These are phyloP conservation scores for Lumbricus terrestris DNA, from an alignment of 2,888 invertebrate genomes.

Conservation along the genomic window DNA sequence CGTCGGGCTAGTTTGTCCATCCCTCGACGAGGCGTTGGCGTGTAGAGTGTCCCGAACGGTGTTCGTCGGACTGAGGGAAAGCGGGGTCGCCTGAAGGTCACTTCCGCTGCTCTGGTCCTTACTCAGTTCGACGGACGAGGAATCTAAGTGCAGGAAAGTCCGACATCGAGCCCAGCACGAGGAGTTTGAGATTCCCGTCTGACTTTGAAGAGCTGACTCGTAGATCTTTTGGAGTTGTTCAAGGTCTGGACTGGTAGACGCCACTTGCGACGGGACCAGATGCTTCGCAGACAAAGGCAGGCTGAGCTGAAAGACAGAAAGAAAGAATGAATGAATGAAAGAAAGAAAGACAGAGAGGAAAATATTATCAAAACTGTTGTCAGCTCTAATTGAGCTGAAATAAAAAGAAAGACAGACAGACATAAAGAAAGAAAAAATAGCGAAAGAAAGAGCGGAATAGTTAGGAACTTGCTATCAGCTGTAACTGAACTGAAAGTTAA, in stretches of 20 bases:
- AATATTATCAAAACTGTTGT: no score
- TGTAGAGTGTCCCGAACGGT: not conserved
- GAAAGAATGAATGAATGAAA: no score
- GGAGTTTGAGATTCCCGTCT: not conserved
- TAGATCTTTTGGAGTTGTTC: constrained; percentile 9
- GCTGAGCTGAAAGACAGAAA: not conserved
- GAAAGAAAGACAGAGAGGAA: no score
- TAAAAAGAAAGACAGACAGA: no score
- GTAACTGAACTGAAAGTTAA: no score
- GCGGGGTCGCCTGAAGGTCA: not conserved
- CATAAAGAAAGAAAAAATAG: no score
- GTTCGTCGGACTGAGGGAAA: not conserved
- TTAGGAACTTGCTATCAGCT: no score
- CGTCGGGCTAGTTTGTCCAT: not conserved
- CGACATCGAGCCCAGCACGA: not conserved
- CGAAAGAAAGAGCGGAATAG: no score
- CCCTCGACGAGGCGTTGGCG: not conserved
- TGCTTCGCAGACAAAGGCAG: not conserved
- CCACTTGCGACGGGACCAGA: not conserved
- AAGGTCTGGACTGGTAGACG: not conserved
- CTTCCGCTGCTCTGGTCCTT: constrained; percentile 7
- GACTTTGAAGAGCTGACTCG: not conserved
- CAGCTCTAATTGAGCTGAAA: no score
- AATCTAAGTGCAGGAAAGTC: not conserved
- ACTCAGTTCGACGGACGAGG: not conserved